Base-by-base conservation (phyloP, 1,140 invertebrate genomes). In the Drosophila ogumai region DNA sequence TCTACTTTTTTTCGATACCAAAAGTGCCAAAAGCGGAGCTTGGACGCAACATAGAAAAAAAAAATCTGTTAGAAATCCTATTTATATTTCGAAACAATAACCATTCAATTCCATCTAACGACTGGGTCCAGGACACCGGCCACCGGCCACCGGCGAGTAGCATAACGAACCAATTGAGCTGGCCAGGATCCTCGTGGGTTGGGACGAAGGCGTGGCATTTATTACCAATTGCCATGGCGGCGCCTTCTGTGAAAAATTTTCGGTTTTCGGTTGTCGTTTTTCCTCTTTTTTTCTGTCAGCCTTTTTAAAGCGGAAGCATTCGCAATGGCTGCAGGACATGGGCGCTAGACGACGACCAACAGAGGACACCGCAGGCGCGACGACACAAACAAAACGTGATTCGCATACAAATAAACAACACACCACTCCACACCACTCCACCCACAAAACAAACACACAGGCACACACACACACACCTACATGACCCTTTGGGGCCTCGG, bases 41-140 rank as follows among this genome's bases (percentile, higher is more conserved):
- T 43, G 28, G 34, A 38, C 52, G 57, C 28, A 32, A 8, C 25
- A n/a, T 10, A n/a, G 5, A 36, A 17, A 40, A 52, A 68, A 82
- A 82, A 81, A 84, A 88, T 80, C 77, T 78, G 73, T 81, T 85
- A 81, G 81, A 88, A 88, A 85, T 90, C 81, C 86, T 90, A 90
- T 90, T 90, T 90, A 90, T 90, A 90, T 88, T 90, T 90, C 78
- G 85, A 90, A 90, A 90, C 85, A 90, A 90, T 90, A 90, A 90
- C 85, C 85, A 90, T 90, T 90, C 85, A 90, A 90, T 90, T 90
- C 85, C 66, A 90, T 80, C 85, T 90, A 90, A 90, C 85, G 85
- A 90, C 81, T 90, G 52, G 61, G 44, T 80, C 28, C 66, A 41
- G 50, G 50, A 43, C 44, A 69, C 63, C 49, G 50, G 50, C 50